Evolutionary conservation across 2,797 vertebrate species (phyloP), one percentile per base, ranked within the genome.

Genomic region (Danio choprae): DNA sequence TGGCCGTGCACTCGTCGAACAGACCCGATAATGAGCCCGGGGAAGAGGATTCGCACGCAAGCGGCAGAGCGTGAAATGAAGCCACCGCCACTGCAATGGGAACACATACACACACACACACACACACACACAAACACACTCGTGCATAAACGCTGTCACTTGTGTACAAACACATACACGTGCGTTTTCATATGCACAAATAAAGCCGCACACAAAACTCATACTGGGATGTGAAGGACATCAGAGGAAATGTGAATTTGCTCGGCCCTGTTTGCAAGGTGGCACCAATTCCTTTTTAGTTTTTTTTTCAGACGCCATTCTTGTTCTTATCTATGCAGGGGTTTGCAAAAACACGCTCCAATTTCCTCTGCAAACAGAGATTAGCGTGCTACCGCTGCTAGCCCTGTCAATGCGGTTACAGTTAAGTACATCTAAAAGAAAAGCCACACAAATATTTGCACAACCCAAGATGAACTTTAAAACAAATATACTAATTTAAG

Each of bases 61-160:
- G 87, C 86, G 89, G 85, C 81, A 71, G 86, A 94, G 93, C 93
- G 87, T 95, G 94, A 95, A 95, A 94, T 94, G 93, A 95, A 94
- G 91, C 91, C 90, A 92, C 92, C 87, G 90, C 88, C 88, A 84
- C 78, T 77, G 90, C 86, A 90, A 91, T 86, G 74, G 56, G 64
- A 73, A 68, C 11, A 16, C n/a, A 83, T 36, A 82, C 53, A 85
- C 18, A 64, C 80, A 82, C 86, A 82, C 81, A 83, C 87, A 83
- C 71, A 53, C 81, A 83, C 75, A 79, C 51, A 29, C 29, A 29
- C 29, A 29, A n/a, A 67, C 77, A 81, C 70, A 81, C 80, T 77
- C 53, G 50, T 15, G 13, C 55, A 74, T 50, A 50, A 64, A 58
- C 5, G 41, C 72, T 75, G 62, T 60, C 56, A 78, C 72, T 72